Evolutionary conservation across 2,113 vertebrate genomes (phyloP).

Genomic region (Galeopterus variegatus): DNA sequence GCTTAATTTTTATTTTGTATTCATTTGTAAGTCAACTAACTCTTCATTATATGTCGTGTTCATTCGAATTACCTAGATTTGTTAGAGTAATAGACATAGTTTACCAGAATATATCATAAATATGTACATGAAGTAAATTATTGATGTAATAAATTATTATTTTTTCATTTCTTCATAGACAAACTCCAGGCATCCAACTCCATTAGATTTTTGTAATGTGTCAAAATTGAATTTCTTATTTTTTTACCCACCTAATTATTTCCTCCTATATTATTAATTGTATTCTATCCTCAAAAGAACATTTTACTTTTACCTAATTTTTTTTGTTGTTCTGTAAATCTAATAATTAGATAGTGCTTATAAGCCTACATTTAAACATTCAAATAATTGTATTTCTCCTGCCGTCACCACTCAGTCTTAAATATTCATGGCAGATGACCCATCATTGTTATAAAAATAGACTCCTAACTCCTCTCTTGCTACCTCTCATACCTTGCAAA

Average conservation of each 20-base stretch:
- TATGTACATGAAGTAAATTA: not conserved
- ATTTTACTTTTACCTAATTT: not conserved
- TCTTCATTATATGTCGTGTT: not conserved
- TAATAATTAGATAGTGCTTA: not conserved
- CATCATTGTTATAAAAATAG: not conserved
- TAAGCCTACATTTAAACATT: not conserved
- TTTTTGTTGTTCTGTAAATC: not conserved
- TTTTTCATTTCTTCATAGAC: not conserved
- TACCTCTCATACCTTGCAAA: not conserved
- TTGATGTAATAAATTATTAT: not conserved
- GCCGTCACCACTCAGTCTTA: not conserved
- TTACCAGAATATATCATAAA: not conserved
- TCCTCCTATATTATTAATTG: not conserved
- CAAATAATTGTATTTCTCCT: not conserved
- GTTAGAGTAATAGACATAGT: not conserved
- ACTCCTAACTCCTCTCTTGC: not conserved
- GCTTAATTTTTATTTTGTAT: conserved; percentile 39
- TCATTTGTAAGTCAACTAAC: not conserved
- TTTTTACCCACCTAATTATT: not conserved
- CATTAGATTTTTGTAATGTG: not conserved
- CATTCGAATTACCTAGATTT: not conserved
- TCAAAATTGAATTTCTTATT: conserved; percentile 17
- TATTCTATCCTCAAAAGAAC: not conserved
- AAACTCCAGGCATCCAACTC: not conserved
- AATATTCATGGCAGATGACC: not conserved